These are phyloP conservation scores for Apamea anceps DNA, from an alignment of 2,888 invertebrate genomes.

Conservation along the genomic window DNA sequence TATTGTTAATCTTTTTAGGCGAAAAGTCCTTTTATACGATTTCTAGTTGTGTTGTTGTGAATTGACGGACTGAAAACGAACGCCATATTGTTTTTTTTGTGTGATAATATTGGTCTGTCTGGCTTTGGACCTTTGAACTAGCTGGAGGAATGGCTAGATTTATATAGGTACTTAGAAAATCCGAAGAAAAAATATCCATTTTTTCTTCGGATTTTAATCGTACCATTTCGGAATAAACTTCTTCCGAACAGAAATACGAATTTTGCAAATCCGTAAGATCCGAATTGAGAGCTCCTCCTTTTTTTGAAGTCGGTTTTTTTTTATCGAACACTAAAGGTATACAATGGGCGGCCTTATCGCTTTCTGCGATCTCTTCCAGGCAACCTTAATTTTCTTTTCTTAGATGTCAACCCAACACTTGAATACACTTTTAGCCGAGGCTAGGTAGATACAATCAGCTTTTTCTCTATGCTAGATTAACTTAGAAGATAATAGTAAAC, in stretches of 20 bases:
- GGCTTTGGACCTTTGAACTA: conserved; percentile 7
- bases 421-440: neutral
- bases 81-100: conserved; percentile 1
- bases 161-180: neutral
- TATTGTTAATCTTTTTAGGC: neutral
- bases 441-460: neutral
- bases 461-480: neutral
- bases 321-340: no score
- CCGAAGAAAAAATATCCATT: no score
- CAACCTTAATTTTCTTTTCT: no score
- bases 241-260: no score
- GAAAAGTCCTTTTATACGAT: conserved; percentile 27
- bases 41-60: conserved; percentile 16
- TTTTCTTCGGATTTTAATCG: no score
- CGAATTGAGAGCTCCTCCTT: no score
- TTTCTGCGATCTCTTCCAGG: no score
- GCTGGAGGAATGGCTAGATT: neutral
- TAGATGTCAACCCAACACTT: neutral
- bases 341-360: no score
- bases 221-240: no score
- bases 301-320: no score
- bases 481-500: neutral
- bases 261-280: no score
- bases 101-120: neutral
- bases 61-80: neutral